Evolutionary conservation across 2,113 vertebrate genomes (phyloP), one percentile per base, ranked within the genome.

Genomic region (Pterocles orientalis): DNA sequence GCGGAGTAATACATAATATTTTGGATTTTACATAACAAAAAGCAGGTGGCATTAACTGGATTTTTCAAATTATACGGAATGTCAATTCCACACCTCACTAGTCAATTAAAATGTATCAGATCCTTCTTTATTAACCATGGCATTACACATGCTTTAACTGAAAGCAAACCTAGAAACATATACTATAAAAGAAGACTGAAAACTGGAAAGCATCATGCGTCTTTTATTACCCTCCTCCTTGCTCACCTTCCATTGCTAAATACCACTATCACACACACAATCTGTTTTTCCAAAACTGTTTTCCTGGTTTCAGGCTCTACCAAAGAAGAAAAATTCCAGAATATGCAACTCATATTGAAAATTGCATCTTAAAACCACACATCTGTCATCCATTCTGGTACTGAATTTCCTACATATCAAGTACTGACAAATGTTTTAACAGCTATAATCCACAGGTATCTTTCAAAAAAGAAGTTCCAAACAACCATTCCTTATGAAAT

Each of bases 401-500:
- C 20, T 82, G 48, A 18, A 78, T 62, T 92, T 91, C 54, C 80
- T 69, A 86, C 3, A 7, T 45, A 88, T 60, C 69, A 91, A 88
- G 7, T n/a, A 92, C 25, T 48, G 83, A 86, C 36, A 86, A 34
- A 36, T 8, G 10, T 76, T 88, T 81, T 60, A 81, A 48, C 11
- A 97, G 96, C 95, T 97, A 97, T 96, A 97, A 97, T 96, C 96
- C 96, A 97, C 96, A 96, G 95, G 96, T 82, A 79, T 87, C 57
- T 91, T 87, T 92, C 39, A 86, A 95, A 94, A 96, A 88, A 31
- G 10, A 88, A 62, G 50, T 82, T 95, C 39, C 48, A 72, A 95
- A 64, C 31, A 82, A 91, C 19, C 21, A 31, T 68, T 84, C 21
- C 41, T 93, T 69, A 87, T 45, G 6, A 94, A 93, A 95, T 68